Evolutionary conservation across 2,797 vertebrate genomes (phyloP).

Genomic region (Labeo calbasu): DNA sequence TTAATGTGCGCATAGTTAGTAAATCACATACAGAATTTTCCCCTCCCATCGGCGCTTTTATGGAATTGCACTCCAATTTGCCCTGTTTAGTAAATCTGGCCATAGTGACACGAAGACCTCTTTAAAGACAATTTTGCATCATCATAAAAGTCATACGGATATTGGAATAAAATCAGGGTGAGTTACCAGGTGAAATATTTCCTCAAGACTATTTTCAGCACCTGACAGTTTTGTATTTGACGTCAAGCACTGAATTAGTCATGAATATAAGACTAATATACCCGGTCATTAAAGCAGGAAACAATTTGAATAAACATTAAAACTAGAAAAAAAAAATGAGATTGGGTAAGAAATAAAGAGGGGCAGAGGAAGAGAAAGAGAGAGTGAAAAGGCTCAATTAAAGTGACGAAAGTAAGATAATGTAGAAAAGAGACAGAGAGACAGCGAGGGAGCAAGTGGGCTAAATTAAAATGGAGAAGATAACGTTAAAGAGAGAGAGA

Average conservation of each 20-base stretch:
- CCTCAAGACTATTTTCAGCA: neutral
- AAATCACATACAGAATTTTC: too few relatives aligned
- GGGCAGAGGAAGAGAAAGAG: neutral
- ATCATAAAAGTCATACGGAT: neutral
- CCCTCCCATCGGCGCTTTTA: too few relatives aligned
- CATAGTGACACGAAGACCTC: too few relatives aligned
- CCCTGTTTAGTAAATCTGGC: too few relatives aligned
- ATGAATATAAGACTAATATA: slow-evolving; percentile 4
- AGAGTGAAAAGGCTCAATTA: slow-evolving; percentile 2
- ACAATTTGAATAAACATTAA: neutral
- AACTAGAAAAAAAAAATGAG: neutral
- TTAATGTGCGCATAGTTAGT: too few relatives aligned
- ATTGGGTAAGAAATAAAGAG: neutral
- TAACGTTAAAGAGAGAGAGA: neutral
- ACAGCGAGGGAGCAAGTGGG: neutral
- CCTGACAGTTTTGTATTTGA: slow-evolving; percentile 1
- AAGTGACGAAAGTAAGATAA: slow-evolving; percentile 33
- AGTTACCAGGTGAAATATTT: neutral
- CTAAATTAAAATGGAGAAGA: slow-evolving; percentile 9
- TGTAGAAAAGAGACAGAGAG: slow-evolving; percentile 2
- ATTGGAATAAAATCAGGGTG: too few relatives aligned
- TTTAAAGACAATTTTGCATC: neutral
- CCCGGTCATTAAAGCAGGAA: slow-evolving; percentile 12
- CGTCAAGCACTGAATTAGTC: neutral
- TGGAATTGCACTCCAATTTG: too few relatives aligned